Evolutionary conservation across 2,113 vertebrate genomes (phyloP).

Genomic region (cattle (Bos taurus)): ARS-UCD2.0 NC_037350.1:13506001-13506500

Average conservation of each 20-base stretch:
- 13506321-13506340: background rate
- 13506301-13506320: background rate
- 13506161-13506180: background rate
- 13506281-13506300: background rate
- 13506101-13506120: background rate
- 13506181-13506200: background rate
- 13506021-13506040: background rate
- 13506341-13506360: background rate
- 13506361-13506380: background rate
- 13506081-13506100: background rate
- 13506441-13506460: rapidly evolving
- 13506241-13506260: background rate
- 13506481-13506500: no score
- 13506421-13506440: no score
- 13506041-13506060: background rate
- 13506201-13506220: background rate
- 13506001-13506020: background rate
- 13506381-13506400: background rate
- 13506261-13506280: background rate
- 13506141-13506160: background rate
- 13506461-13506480: no score
- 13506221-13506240: background rate
- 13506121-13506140: rapidly evolving
- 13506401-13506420: background rate
- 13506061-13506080: background rate